Evolutionary conservation across 23 tunicate genomes (phyloP), one percentile per base, ranked within the genome.

Genomic region (Pegea sp.): DNA sequence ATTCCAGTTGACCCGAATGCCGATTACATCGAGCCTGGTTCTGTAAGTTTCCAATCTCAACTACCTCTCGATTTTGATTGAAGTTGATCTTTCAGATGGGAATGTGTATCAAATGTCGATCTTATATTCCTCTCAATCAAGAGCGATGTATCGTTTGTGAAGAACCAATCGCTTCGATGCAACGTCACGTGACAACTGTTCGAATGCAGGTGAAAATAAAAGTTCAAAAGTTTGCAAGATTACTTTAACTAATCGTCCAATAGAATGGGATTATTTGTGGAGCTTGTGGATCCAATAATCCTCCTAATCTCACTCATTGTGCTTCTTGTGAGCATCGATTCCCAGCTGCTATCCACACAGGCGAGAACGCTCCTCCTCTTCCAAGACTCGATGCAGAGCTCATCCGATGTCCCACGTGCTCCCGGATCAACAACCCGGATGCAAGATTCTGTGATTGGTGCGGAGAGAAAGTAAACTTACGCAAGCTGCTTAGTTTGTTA

Each of bases 381-480:
- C 98, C 98, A 18, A 60, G 77, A 43, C 50, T 89, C 26, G 79
- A 89, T 57, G 98, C 90, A 7, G 69, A 77, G 31, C 61, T 89
- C 52, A 68, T 89, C 1, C 58, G 75, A 52, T 89, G 98, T 61
- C 72, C 90, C 29, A 28, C 51, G 20, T 89, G 98, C 57, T 34
- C 63, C 26, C 52, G 98, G 30, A 86, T 89, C 54, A 89, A 89
- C 54, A 89, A 89, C 59, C 98, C 98, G 2, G 98, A 89, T 54
- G 90, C 98, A 2, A 51, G 98, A 29, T 87, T 54, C 78, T 87
- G 97, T 49, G 97, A 87, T 43, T 89, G 98, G 98, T 89, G 98
- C 62, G 98, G 98, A 30, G 90, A 76, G 25, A 71, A 76, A 70
- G 90, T 77, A 21, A 38, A 56, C 13, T 0, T 28, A 24, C 8